A percentile compares a stretch with the other conserved stretches of the same genome.
Conservation (phyloP, 1,140 invertebrate genomes). For the Calycopis cecrops region DNA sequence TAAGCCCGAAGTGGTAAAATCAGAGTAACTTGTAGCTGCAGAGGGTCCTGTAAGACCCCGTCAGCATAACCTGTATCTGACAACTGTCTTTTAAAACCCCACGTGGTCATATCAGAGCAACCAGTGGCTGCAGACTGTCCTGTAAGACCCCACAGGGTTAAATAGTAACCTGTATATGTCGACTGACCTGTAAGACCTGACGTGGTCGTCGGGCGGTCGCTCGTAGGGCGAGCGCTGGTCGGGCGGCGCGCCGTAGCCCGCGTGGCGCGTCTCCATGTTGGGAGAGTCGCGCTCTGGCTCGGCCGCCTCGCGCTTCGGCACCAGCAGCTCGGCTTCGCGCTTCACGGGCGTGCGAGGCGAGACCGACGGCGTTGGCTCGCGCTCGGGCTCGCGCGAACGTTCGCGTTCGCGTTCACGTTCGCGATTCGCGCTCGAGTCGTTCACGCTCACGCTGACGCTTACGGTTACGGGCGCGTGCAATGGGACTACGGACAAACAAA, state of each 20-base stretch:
- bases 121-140: slow-evolving; percentile 36
- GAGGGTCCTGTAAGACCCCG: too few species aligned
- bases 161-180: too few species aligned
- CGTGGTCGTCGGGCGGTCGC: slow-evolving; percentile 77
- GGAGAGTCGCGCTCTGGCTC: slow-evolving; percentile 83
- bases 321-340: slow-evolving; percentile 76
- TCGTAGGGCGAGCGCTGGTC: slow-evolving; percentile 81
- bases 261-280: slow-evolving; percentile 81
- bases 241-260: slow-evolving; percentile 74
- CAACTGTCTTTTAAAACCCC: too few species aligned
- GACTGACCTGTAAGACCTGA: slow-evolving; percentile 73
- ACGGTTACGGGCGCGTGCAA: slow-evolving; percentile 22
- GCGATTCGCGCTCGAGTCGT: background rate
- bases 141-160: slow-evolving; percentile 77
- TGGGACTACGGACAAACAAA: slow-evolving; percentile 25
- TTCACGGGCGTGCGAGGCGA: slow-evolving; percentile 76
- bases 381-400: slow-evolving; percentile 33
- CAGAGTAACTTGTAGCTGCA: too few species aligned
- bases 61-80: too few species aligned
- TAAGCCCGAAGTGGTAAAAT: too few species aligned
- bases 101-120: too few species aligned
- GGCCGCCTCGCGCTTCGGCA: slow-evolving; percentile 79
- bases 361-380: slow-evolving; percentile 74
- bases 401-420: slow-evolving; percentile 12
- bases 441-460: slow-evolving; percentile 20